phyloP scores from a whole-genome alignment of 1,140 invertebrate genomes.

The Copidosoma floridanum region DNA sequence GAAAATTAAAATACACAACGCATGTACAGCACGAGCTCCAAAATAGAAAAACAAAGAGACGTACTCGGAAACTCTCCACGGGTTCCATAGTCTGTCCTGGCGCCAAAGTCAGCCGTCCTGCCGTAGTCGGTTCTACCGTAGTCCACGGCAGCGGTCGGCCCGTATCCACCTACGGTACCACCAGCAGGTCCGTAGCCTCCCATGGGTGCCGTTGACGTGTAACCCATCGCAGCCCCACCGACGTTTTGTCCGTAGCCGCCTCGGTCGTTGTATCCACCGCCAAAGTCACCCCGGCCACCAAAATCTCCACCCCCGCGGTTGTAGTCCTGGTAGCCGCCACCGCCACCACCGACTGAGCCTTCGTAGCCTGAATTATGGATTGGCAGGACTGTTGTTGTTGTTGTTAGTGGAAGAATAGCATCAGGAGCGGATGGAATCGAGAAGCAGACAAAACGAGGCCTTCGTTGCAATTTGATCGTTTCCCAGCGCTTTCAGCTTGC shows the following conservation, averaged over 20 bases:
- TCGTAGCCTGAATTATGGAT: conserved; percentile 50
- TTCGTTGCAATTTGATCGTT: conserved; percentile 22
- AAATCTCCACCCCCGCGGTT: conserved; percentile 51
- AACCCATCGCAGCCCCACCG: conserved; percentile 50
- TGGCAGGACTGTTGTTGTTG: conserved; percentile 43
- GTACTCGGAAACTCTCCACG: conserved; percentile 31
- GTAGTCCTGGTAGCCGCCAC: conserved; percentile 51
- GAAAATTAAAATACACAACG: too few relatives aligned
- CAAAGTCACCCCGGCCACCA: conserved; percentile 47
- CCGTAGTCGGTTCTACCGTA: conserved; percentile 51
- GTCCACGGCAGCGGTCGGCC: conserved; percentile 47
- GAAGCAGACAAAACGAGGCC: conserved; percentile 30
- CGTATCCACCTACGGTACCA: conserved; percentile 48
- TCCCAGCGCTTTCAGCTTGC: conserved; percentile 15
- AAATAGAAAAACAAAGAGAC: background rate
- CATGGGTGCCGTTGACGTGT: conserved; percentile 50
- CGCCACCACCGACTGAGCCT: conserved; percentile 49
- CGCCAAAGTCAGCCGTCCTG: conserved; percentile 48
- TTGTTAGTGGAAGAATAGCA: too few relatives aligned
- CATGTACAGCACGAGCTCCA: too few relatives aligned
- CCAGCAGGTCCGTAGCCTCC: conserved; percentile 49
- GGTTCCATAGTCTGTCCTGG: conserved; percentile 49
- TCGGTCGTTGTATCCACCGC: conserved; percentile 49
- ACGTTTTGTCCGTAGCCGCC: conserved; percentile 50
- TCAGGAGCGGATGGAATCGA: background rate